A percentile compares a stretch with the other conserved stretches of the same genome.
phyloP scores from a whole-genome alignment of 2,113 vertebrate genomes.

The Heterocephalus glaber region DNA sequence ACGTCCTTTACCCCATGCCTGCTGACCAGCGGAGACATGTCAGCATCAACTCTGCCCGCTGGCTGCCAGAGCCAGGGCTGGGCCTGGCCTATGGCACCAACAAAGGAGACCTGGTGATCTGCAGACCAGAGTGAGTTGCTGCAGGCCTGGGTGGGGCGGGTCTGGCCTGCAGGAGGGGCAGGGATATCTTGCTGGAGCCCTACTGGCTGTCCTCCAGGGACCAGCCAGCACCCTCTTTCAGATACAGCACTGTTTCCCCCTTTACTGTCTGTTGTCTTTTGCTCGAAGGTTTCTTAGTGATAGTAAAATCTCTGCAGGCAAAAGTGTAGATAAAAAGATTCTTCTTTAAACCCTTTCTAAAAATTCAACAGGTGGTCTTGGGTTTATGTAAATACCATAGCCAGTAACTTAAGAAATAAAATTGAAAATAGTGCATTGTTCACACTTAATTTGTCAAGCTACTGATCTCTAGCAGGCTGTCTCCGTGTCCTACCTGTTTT shows the following conservation, averaged over 20 bases:
- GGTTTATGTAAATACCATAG: conserved; percentile 44
- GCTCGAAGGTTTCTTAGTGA: conserved; percentile 51
- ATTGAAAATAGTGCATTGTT: conserved; percentile 40
- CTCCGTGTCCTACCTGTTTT: conserved; percentile 34
- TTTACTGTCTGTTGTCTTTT: conserved; percentile 30
- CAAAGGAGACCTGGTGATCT: conserved; percentile 99
- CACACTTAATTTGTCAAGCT: conserved; percentile 57
- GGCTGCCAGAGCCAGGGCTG: conserved; percentile 97
- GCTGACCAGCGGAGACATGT: conserved; percentile 98
- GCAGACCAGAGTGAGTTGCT: conserved; percentile 97
- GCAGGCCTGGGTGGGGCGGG: neutral
- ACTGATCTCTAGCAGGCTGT: conserved; percentile 39
- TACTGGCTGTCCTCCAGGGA: too few species aligned
- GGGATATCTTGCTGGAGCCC: neutral
- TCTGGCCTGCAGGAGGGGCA: neutral
- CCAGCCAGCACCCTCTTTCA: neutral
- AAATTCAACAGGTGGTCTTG: conserved; percentile 60
- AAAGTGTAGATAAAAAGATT: conserved; percentile 6
- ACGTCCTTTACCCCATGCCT: conserved; percentile 99
- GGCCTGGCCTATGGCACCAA: conserved; percentile 98
- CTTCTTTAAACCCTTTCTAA: conserved; percentile 42
- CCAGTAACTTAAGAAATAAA: conserved; percentile 63
- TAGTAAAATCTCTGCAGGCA: conserved; percentile 41
- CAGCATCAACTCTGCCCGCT: conserved; percentile 99
- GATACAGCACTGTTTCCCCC: neutral